Base-by-base conservation (phyloP, 1,140 invertebrate genomes). In the Bombus affinis region DNA sequence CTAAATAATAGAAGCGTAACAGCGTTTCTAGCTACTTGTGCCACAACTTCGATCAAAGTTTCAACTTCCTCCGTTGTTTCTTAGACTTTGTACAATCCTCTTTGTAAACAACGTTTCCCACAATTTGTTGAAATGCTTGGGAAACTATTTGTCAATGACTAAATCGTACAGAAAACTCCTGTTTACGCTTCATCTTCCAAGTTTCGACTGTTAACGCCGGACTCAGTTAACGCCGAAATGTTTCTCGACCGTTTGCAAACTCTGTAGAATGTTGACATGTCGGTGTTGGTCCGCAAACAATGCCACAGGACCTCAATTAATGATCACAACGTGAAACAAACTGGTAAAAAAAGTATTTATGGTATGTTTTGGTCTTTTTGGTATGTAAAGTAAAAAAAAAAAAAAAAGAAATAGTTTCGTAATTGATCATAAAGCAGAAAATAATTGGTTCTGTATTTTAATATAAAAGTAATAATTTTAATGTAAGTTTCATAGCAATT, bases 171-270 rank as follows among this genome's bases (percentile, higher is more conserved):
- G 39, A 79, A 81, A 81, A 53, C 35, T 32, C 59, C 8, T 28
- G 59, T 81, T 81, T 44, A 15, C 70, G 35, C 12, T 47, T 72
- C 57, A 81, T 81, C 68, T 35, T 47, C 65, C 5, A 72, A 79
- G 83, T 80, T 66, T 85, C 35, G 77, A 39, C 53, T 59, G 35
- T 28, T 35, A 28, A 32, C 32, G 32, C 32, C 28, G 53, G 32
- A 44, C 66, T 15, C 75, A n/a, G 39, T 62, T 80, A 22, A 28
- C 47, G n/a, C 66, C 35, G 28, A 22, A 39, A 85, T 62, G 77
- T 53, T 42, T 72, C 37, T 8, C 28, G 35, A 42, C 35, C 37
- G 44, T 68, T 39, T 32, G 22, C 22, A 44, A 53, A 68, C 13
- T 78, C 12, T 2, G n/a, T n/a, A n/a, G 25, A 53, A 6, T 3